These are phyloP conservation scores for Stenolophus ochropezus DNA, from an alignment of 2,888 invertebrate species.

Conservation along the genomic window DNA sequence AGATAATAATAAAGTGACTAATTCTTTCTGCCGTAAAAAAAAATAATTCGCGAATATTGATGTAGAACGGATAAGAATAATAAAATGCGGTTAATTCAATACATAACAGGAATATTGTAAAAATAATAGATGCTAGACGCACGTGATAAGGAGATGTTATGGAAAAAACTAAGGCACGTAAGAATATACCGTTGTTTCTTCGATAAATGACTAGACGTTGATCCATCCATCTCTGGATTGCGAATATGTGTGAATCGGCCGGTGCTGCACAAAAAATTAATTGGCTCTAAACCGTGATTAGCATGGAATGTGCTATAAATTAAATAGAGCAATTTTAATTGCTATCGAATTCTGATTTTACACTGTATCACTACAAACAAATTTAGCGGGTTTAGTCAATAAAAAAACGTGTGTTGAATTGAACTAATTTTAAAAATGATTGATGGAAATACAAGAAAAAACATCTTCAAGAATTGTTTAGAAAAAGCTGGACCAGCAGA, in stretches of 20 bases:
- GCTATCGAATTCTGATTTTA: neutral
- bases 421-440: neutral
- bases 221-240: conserved; percentile 2
- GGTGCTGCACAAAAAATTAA: conserved; percentile 24
- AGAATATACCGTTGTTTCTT: conserved; percentile 38
- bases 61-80: conserved; percentile 1
- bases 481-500: no score
- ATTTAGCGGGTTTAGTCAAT: neutral
- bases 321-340: conserved; percentile 19
- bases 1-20: neutral
- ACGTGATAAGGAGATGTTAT: conserved; percentile 26
- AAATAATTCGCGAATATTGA: neutral
- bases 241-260: conserved; percentile 27
- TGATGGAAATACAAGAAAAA: neutral
- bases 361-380: neutral
- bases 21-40: neutral
- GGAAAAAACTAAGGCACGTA: conserved; percentile 37
- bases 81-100: conserved; percentile 48
- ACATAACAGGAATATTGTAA: conserved; percentile 43
- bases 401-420: neutral
- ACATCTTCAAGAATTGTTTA: neutral
- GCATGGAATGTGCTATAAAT: neutral
- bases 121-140: conserved; percentile 39
- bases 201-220: conserved; percentile 36
- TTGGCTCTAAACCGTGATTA: conserved; percentile 18